Evolutionary conservation across 2,797 vertebrate species (phyloP).

Genomic region (Enteromius argenteus): DNA sequence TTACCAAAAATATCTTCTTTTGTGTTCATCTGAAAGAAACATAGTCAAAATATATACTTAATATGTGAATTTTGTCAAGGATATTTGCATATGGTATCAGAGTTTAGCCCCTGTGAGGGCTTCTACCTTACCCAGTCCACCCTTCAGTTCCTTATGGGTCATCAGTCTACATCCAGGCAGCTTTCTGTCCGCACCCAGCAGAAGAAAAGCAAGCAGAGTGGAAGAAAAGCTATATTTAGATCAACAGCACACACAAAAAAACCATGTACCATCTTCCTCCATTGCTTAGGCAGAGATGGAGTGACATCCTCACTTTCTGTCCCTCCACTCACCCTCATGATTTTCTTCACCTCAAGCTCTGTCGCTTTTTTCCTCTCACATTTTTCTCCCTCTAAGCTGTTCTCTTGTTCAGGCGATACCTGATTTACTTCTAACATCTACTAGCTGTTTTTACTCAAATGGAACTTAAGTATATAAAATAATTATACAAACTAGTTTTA

Average conservation of each 20-base stretch:
- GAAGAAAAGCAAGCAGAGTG: slow-evolving; percentile 44
- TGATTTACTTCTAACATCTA: slow-evolving; percentile 1
- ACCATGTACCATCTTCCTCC: slow-evolving; percentile 59
- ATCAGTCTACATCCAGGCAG: slow-evolving; percentile 42
- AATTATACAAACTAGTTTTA: background rate
- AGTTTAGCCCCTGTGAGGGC: background rate
- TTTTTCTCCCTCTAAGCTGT: slow-evolving; percentile 4
- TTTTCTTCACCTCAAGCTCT: slow-evolving; percentile 25
- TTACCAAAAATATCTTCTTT: background rate
- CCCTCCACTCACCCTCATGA: slow-evolving; percentile 19
- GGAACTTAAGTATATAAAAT: background rate
- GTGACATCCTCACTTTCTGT: slow-evolving; percentile 33
- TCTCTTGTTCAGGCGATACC: background rate
- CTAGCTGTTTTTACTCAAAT: background rate
- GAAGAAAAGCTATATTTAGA: slow-evolving; percentile 75
- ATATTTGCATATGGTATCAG: background rate
- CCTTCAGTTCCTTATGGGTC: slow-evolving; percentile 35
- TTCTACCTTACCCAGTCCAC: slow-evolving; percentile 32
- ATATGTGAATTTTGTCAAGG: background rate
- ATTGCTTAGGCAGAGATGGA: slow-evolving; percentile 57
- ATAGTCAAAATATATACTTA: background rate
- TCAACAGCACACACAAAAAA: slow-evolving; percentile 56
- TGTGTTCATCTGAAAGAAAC: too few species aligned
- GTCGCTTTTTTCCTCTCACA: slow-evolving; percentile 11
- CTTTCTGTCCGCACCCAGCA: slow-evolving; percentile 38